Evolutionary conservation across 2,113 vertebrate species (phyloP).

Genomic region (Tylochromis polylepis): DNA sequence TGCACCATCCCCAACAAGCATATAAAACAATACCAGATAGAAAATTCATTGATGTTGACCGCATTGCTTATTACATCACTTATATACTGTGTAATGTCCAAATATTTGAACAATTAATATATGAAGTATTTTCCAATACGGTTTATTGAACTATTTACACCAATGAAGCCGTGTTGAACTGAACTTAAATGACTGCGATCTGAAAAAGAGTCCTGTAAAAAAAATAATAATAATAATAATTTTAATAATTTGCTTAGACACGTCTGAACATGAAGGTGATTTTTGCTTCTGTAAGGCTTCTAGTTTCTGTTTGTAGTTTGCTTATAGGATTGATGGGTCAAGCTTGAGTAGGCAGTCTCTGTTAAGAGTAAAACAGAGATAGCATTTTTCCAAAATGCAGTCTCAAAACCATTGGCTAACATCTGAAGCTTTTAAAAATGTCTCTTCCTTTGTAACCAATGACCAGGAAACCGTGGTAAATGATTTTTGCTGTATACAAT

Average conservation of each 20-base stretch:
- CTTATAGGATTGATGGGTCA: neutral
- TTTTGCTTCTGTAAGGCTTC: neutral
- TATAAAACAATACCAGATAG: neutral
- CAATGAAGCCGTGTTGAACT: neutral
- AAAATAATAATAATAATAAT: too few species aligned
- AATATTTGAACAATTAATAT: neutral
- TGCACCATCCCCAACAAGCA: neutral
- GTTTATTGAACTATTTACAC: neutral
- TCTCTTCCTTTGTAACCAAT: neutral
- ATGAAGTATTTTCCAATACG: neutral
- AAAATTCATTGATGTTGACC: neutral
- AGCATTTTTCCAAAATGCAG: neutral
- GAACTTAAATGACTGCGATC: neutral
- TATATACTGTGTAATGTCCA: neutral
- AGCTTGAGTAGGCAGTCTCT: neutral
- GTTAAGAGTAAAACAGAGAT: neutral
- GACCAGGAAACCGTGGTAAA: neutral
- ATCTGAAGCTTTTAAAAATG: neutral
- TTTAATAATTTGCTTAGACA: too few species aligned
- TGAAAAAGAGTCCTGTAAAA: too few species aligned
- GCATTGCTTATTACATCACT: neutral
- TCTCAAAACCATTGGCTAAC: neutral
- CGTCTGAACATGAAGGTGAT: accelerated
- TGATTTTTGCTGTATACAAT: neutral
- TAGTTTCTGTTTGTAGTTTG: neutral